Conservation (phyloP, 1,140 invertebrate genomes). For the Tribolium castaneum region DNA sequence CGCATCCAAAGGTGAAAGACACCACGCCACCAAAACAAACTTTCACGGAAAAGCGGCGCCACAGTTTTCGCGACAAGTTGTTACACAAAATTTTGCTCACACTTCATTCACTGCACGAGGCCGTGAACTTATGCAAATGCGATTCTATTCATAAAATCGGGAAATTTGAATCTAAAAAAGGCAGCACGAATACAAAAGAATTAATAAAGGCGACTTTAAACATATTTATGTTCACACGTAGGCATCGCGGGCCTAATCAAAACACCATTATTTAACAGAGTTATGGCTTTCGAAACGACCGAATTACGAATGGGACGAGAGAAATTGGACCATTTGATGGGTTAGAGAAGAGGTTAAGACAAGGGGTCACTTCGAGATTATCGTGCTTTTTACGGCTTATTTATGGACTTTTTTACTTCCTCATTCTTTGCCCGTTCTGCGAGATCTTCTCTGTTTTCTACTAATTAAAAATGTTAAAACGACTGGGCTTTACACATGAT, state of each 20-base stretch:
- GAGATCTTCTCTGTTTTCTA: background rate
- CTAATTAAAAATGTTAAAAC: no score
- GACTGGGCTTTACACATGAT: no score
- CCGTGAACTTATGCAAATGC: slow-evolving; percentile 53
- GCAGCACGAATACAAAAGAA: slow-evolving; percentile 48
- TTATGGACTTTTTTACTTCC: background rate
- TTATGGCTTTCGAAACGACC: background rate
- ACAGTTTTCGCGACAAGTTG: background rate
- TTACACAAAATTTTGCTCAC: background rate
- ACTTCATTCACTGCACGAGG: slow-evolving; percentile 7
- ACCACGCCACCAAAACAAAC: slow-evolving; percentile 19
- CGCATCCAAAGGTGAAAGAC: slow-evolving; percentile 54
- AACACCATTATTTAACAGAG: background rate
- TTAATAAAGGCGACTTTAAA: slow-evolving; percentile 35
- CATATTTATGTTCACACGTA: slow-evolving; percentile 34
- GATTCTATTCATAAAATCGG: slow-evolving; percentile 47
- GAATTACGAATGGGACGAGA: background rate
- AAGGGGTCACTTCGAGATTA: background rate
- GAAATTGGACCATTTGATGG: background rate
- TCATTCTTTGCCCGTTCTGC: background rate
- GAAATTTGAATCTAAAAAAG: slow-evolving; percentile 53
- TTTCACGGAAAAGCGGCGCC: slow-evolving; percentile 15
- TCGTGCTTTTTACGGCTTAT: background rate
- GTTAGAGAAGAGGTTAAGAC: background rate
- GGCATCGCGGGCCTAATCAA: slow-evolving; percentile 14